Conservation (phyloP, 1,140 invertebrate genomes). For the Leptopilina clavipes region DNA sequence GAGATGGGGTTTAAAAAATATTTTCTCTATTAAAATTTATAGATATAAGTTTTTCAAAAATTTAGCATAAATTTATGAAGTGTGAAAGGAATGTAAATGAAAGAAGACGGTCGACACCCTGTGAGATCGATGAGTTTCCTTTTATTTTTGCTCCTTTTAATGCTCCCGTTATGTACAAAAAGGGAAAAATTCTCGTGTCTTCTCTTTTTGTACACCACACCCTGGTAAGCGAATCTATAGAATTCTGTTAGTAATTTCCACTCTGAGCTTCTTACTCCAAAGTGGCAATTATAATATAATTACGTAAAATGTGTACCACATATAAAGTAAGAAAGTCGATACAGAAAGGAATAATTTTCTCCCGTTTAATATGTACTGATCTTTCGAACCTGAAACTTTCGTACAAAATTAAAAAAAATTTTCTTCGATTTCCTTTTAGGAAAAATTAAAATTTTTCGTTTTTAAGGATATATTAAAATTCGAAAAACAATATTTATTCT, state of each 20-base stretch:
- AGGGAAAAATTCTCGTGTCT: constrained; percentile 53
- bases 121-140: constrained; percentile 48
- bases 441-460: too few species aligned
- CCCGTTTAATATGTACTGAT: too few species aligned
- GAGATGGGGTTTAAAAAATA: neutral
- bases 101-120: constrained; percentile 51
- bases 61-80: constrained; percentile 21
- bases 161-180: constrained; percentile 59
- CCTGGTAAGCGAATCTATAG: neutral
- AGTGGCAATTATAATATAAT: constrained; percentile 13
- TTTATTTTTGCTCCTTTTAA: constrained; percentile 60
- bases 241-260: constrained; percentile 20
- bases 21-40: neutral
- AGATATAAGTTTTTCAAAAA: constrained; percentile 6
- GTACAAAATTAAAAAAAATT: too few species aligned
- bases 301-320: neutral
- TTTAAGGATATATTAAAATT: too few species aligned
- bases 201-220: constrained; percentile 50
- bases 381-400: too few species aligned
- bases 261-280: neutral
- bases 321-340: neutral
- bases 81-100: neutral
- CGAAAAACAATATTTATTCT: too few species aligned
- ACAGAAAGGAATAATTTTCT: constrained; percentile 1
- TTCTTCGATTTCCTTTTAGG: too few species aligned